A percentile compares a stretch with the other conserved stretches of the same genome.
These are phyloP conservation scores for Torymus auratus DNA, from an alignment of 2,888 invertebrate species.

Conservation along the genomic window DNA sequence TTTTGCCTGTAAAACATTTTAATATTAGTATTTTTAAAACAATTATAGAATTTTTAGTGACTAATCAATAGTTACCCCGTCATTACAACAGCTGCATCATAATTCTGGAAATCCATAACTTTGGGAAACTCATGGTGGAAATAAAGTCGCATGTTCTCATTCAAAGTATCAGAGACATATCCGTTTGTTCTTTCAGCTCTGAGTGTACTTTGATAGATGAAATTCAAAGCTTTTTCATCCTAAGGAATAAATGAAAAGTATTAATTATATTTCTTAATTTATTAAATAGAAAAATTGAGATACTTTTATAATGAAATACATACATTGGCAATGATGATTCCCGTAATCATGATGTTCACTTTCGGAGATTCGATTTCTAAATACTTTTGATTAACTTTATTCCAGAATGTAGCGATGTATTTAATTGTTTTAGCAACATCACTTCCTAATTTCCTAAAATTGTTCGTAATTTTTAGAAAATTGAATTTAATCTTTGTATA, in stretches of 20 bases:
- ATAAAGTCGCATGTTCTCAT: background rate
- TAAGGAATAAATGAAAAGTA: no score
- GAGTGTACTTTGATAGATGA: background rate
- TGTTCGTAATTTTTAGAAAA: background rate
- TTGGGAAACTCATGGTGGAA: background rate
- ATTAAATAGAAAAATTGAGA: background rate
- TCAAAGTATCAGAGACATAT: no score
- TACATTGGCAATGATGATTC: conserved; percentile 1
- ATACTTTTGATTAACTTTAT: conserved; percentile 4
- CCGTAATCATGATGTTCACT: background rate
- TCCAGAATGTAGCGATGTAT: conserved; percentile 11
- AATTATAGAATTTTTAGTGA: no score
- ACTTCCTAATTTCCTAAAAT: background rate
- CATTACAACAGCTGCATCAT: background rate
- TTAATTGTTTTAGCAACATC: background rate
- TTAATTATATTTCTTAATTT: no score
- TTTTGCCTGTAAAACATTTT: no score
- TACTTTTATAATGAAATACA: background rate
- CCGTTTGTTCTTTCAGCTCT: background rate
- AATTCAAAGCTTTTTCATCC: conserved; percentile 4
- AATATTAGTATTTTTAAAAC: no score
- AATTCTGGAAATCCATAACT: conserved; percentile 1
- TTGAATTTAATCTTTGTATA: no score
- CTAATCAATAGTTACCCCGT: background rate
- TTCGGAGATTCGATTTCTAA: background rate